These are phyloP conservation scores for Netelia fuscicornis DNA, from an alignment of 2,888 invertebrate species.

Conservation along the genomic window DNA sequence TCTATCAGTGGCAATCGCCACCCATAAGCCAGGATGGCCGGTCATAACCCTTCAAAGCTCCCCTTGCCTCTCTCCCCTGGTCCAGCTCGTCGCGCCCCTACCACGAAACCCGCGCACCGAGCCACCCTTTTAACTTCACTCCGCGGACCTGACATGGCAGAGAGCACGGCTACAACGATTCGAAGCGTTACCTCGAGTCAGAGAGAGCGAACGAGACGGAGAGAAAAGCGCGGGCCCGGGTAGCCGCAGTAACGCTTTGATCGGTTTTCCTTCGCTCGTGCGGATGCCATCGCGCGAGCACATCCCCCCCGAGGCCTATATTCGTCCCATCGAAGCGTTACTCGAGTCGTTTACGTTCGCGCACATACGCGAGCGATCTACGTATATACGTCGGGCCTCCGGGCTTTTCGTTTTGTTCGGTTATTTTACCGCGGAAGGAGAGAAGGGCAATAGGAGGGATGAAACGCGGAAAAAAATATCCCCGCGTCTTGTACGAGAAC, in stretches of 20 bases:
- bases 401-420: conserved; percentile 28
- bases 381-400: not conserved
- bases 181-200: not conserved
- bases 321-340: conserved; percentile 45
- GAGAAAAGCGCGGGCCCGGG: conserved; percentile 39
- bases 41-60: conserved; percentile 82
- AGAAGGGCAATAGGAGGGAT: not conserved
- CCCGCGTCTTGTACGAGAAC: not conserved
- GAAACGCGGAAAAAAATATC: conserved; percentile 47
- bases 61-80: not conserved
- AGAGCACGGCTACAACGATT: conserved; percentile 35
- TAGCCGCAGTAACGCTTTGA: conserved; percentile 77
- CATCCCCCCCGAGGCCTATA: conserved; percentile 69
- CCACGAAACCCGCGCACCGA: too few species aligned
- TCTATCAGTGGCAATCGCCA: conserved; percentile 83
- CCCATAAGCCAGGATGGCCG: conserved; percentile 82
- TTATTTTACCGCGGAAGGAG: not conserved
- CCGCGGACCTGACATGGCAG: conserved; percentile 83
- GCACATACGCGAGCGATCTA: not conserved
- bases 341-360: conserved; percentile 3
- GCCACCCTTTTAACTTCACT: conserved; percentile 82
- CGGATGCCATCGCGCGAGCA: conserved; percentile 27
- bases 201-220: conserved; percentile 32
- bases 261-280: conserved; percentile 71
- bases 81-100: not conserved